Base-by-base conservation (phyloP, 2,797 vertebrate species). In the Diceros bicornis region DNA sequence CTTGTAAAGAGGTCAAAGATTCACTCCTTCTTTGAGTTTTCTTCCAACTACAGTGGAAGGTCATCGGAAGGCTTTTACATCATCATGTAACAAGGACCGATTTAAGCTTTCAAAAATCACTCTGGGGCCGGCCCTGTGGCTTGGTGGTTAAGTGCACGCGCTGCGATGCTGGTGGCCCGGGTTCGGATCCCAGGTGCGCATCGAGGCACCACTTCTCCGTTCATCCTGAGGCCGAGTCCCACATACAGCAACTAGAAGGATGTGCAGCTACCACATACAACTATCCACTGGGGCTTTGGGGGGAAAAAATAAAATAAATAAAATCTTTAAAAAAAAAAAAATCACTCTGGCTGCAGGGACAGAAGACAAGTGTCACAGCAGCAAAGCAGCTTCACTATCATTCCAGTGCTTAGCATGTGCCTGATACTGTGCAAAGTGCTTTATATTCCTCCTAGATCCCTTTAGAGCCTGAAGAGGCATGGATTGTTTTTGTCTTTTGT, bases 321-420 rank as follows among this genome's bases (percentile, higher is more conserved):
- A n/a, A n/a, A n/a, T n/a, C n/a, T n/a, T n/a, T n/a, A n/a, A n/a
- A n/a, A n/a, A n/a, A n/a, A n/a, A n/a, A 44, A 82, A 89, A 52
- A 23, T 41, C 77, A 72, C 50, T 55, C n/a, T 57, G 75, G 57
- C 14, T 66, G 3, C 2, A 44, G 71, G 18, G 17, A 7, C 44
- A 68, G 41, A n/a, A 84, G 47, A 44, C 29, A 29, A 47, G 34
- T 1, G 6, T 2, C 7, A 18, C 2, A 50, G 32, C 34, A n/a
- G 61, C 8, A 23, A 18, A 23, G 27, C 3, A 14, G 5, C 4
- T 27, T 81, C 34, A 7, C 7, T 6, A 4, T 4, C 4, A 0
- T 32, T 16, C 12, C 5, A 0, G 23, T 4, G 10, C 44, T 59
- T 20, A 34, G 2, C 1, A 3, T 0, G 1, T 41, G 29, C 62